Evolutionary conservation across 2,797 vertebrate species (phyloP).

Genomic region (Parauchenoglanis punctatus): DNA sequence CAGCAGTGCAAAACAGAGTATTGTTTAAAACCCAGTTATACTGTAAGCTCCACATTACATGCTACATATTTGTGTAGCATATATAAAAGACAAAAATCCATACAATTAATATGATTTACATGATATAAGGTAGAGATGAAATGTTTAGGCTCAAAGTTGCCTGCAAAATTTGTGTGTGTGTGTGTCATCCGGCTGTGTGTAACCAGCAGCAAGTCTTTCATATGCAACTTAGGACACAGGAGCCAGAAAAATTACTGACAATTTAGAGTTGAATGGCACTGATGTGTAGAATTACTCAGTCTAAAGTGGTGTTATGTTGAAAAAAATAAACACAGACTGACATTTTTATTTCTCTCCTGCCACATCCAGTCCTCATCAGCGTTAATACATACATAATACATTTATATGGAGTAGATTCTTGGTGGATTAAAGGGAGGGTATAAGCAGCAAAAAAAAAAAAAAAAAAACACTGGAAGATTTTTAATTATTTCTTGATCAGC

Average conservation of each 20-base stretch:
- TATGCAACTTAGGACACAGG: not conserved
- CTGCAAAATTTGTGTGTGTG: not conserved
- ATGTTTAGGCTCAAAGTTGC: not conserved
- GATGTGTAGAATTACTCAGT: not conserved
- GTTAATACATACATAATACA: not conserved
- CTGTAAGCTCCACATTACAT: not conserved
- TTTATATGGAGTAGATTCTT: not conserved
- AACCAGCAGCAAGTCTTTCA: not conserved
- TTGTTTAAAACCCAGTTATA: not conserved
- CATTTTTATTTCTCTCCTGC: constrained; percentile 14
- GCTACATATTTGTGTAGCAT: not conserved
- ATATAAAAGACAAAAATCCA: not conserved
- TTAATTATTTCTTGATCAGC: not conserved
- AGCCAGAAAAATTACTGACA: not conserved
- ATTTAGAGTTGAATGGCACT: not conserved
- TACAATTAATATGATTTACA: not conserved
- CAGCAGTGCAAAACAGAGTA: not conserved
- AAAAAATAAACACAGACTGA: constrained; percentile 6
- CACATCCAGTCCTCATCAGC: not conserved
- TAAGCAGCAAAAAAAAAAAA: not conserved
- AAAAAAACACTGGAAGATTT: not conserved
- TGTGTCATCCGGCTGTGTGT: not conserved
- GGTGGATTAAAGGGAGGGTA: not conserved
- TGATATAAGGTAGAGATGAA: not conserved
- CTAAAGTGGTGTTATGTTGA: not conserved